phyloP scores from a whole-genome alignment of 1,140 invertebrate species.

The Drosophila busckii region DNA sequence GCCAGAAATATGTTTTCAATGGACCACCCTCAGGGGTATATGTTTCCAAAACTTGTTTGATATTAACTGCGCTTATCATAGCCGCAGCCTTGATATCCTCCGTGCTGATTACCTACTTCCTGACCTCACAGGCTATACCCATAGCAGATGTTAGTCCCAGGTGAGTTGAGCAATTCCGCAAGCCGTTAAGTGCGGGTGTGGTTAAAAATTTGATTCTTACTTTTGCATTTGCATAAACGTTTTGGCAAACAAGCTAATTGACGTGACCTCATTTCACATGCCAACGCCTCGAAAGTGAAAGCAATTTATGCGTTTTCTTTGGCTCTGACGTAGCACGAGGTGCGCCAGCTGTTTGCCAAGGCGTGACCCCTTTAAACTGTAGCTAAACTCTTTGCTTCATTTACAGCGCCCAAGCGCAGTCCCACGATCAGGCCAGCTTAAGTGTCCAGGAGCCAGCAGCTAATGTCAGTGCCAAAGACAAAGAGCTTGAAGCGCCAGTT shows the following conservation, averaged over 20 bases:
- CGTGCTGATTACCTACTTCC: constrained; percentile 66
- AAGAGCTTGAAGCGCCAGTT: constrained; percentile 15
- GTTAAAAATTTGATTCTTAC: constrained; percentile 31
- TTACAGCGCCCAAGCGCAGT: constrained; percentile 27
- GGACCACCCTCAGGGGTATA: constrained; percentile 68
- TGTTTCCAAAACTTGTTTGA: constrained; percentile 60
- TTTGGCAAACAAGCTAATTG: constrained; percentile 58
- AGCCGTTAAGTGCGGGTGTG: constrained; percentile 20
- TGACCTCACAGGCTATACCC: constrained; percentile 42
- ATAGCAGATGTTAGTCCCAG: constrained; percentile 28
- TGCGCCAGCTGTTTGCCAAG: constrained; percentile 30
- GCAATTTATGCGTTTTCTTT: constrained; percentile 32
- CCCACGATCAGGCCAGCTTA: constrained; percentile 42
- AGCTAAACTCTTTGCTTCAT: constrained; percentile 33
- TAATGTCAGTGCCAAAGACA: constrained; percentile 11
- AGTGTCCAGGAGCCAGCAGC: too few relatives aligned
- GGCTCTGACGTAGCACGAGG: constrained; percentile 46
- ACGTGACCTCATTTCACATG: constrained; percentile 50
- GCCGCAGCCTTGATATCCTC: constrained; percentile 59
- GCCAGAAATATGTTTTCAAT: constrained; percentile 78
- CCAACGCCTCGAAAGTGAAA: constrained; percentile 45
- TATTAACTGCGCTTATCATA: constrained; percentile 53
- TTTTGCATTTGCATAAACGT: constrained; percentile 33
- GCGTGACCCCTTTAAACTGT: constrained; percentile 15
- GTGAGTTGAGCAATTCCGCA: constrained; percentile 39